These are phyloP conservation scores for Stomatorhinus walkeri DNA, from an alignment of 2,797 vertebrate genomes.

Conservation along the genomic window DNA sequence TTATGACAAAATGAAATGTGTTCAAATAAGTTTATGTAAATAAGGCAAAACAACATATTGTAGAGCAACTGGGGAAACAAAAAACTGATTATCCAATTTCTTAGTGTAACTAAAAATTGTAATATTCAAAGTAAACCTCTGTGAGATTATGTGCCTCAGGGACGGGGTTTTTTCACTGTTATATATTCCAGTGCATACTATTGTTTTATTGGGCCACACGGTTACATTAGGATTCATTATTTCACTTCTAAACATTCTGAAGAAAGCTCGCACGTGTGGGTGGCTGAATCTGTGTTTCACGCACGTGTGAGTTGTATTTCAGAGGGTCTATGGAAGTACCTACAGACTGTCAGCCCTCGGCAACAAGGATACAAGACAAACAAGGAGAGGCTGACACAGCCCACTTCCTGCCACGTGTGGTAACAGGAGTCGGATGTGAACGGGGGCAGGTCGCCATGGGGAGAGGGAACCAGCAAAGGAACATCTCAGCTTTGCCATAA, in stretches of 20 bases:
- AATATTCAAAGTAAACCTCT: neutral
- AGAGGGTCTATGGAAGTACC: neutral
- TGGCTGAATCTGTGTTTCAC: neutral
- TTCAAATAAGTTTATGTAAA: neutral
- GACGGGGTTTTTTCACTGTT: neutral
- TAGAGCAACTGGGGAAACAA: neutral
- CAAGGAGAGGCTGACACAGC: neutral
- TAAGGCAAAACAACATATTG: neutral
- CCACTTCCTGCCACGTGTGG: conserved; percentile 12
- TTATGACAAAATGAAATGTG: neutral
- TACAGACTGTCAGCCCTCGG: neutral
- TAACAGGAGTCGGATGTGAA: neutral
- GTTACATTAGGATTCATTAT: neutral
- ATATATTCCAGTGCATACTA: neutral
- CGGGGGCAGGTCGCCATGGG: too few species aligned
- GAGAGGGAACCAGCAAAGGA: neutral
- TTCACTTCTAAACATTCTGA: neutral
- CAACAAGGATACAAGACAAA: neutral
- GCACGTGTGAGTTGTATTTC: neutral
- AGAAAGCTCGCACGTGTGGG: neutral
- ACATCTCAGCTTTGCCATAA: neutral
- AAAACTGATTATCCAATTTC: neutral
- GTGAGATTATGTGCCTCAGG: neutral
- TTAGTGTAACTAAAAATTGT: neutral
- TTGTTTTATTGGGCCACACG: neutral